These are phyloP conservation scores for Bambusicola thoracicus DNA, from an alignment of 2,113 vertebrate species.

Conservation along the genomic window DNA sequence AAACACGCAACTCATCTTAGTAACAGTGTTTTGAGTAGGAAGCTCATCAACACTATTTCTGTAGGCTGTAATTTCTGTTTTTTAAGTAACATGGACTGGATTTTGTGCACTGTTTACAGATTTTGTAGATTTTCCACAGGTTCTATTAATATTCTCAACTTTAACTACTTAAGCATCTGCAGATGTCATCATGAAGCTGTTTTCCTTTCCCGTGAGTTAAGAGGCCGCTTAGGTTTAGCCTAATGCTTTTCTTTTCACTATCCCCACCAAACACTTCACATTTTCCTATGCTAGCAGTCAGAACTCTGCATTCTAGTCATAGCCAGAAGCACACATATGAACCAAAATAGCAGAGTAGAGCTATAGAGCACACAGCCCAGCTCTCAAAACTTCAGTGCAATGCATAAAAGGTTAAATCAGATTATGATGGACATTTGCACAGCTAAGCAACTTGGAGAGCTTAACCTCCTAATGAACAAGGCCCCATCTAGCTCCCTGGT, in stretches of 20 bases:
- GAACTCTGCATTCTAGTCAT: slow-evolving; percentile 30
- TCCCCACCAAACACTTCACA: not conserved
- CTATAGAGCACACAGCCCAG: not conserved
- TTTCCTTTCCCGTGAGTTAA: not conserved
- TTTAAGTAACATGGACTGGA: not conserved
- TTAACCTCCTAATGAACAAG: slow-evolving; percentile 30
- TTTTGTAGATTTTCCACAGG: not conserved
- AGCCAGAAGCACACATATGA: not conserved
- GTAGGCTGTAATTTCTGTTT: not conserved
- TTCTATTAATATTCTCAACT: not conserved
- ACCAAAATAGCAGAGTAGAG: not conserved
- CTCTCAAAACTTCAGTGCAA: slow-evolving; percentile 24
- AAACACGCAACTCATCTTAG: not conserved
- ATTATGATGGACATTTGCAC: slow-evolving; percentile 40
- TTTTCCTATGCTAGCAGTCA: not conserved
- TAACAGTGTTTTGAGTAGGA: not conserved
- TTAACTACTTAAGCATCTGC: not conserved
- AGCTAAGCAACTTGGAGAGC: slow-evolving; percentile 37
- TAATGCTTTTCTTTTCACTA: not conserved
- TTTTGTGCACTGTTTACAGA: not conserved
- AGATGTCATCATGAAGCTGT: not conserved
- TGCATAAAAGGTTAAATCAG: slow-evolving; percentile 1
- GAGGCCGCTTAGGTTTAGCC: not conserved
- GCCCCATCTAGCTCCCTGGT: not conserved
- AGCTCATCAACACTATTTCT: not conserved